These are phyloP conservation scores for Pterophyllum scalare DNA, from an alignment of 2,113 vertebrate genomes.

Conservation along the genomic window DNA sequence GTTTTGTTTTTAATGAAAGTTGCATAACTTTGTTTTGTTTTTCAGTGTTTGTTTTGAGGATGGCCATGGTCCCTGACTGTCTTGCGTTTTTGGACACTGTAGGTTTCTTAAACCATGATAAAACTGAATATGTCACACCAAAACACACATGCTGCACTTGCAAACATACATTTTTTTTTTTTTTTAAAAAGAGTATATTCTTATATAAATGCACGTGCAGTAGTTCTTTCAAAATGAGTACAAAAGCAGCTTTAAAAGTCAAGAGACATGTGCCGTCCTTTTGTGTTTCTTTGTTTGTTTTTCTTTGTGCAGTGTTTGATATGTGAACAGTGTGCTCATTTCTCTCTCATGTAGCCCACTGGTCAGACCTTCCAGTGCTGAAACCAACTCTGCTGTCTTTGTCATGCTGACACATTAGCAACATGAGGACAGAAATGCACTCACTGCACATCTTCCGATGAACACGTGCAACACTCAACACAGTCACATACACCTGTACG, in stretches of 20 bases:
- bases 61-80: conserved; percentile 70
- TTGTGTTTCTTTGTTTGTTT: conserved; percentile 50
- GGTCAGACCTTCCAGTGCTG: conserved; percentile 59
- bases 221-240: neutral
- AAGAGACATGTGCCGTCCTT: conserved; percentile 57
- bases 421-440: neutral
- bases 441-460: neutral
- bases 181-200: neutral
- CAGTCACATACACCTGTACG: neutral
- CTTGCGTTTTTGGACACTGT: conserved; percentile 34
- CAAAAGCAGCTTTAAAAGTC: conserved; percentile 34
- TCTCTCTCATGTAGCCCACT: conserved; percentile 74
- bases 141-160: neutral
- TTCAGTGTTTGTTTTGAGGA: conserved; percentile 64
- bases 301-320: conserved; percentile 72
- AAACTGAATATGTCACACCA: conserved; percentile 4
- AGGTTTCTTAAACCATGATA: conserved; percentile 15
- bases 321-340: conserved; percentile 78
- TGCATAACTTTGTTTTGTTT: conserved; percentile 63
- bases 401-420: conserved; percentile 19
- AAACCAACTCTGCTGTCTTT: conserved; percentile 63
- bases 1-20: conserved; percentile 55
- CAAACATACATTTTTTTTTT: neutral
- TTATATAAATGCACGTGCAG: neutral
- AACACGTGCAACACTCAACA: neutral